Evolutionary conservation across 2,888 invertebrate species (phyloP), one percentile per base, ranked within the genome.

Genomic region (Cataglyphis altisquamis): DNA sequence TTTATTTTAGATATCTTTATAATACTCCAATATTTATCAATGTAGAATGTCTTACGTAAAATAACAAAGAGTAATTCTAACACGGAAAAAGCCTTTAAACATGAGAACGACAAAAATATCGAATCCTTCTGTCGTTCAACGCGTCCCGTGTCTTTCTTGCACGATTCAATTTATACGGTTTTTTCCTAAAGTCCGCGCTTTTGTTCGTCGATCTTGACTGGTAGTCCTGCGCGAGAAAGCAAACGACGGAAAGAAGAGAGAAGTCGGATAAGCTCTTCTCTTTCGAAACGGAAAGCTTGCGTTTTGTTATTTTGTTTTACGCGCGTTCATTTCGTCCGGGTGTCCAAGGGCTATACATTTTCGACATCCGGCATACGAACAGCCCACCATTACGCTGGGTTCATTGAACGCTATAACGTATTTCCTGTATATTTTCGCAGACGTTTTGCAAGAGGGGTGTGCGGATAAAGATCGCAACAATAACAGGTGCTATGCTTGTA

Each of bases 281-380:
- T 52, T 12, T 1, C 41, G 18, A 41, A 57, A 57, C 55, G 57
- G 57, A 68, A 15, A 75, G 67, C 68, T 75, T 32, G 18, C 80
- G 63, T 72, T 86, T 86, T 84, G 66, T 90, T 91, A 88, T 89
- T 89, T 91, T 87, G 84, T 88, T 91, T 90, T 90, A 86, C 85
- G 81, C 88, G 85, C 82, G 90, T 87, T 91, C 88, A 90, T 91
- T 91, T 91, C 86, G 86, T 85, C 88, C 84, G 70, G 45, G 78
- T 78, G 87, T 84, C 84, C 82, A 82, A 87, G 66, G 77, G 81
- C 68, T 66, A 36, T 45, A 64, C 62, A 36, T 57, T 62, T 67
- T 72, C 68, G 64, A 74, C 73, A 66, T 64, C 57, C 84, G 52
- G 64, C 60, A 64, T 63, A 57, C 60, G 78, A 57, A 64, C 78